Evolutionary conservation across 1,140 invertebrate species (phyloP).

Genomic region (Drosophila lowei): DNA sequence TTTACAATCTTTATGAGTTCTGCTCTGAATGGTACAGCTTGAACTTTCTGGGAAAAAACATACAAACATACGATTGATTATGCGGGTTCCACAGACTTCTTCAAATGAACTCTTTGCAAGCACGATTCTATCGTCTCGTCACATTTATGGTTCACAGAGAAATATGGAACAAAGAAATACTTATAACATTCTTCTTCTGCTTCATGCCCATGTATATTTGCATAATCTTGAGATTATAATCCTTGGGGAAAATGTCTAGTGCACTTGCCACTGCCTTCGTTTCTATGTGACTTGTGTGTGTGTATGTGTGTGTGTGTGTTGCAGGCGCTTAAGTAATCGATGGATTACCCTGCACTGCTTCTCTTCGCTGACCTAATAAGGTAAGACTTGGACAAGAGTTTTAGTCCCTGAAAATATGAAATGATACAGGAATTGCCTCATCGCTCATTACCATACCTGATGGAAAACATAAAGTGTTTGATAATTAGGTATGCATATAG

Average conservation of each 20-base stretch:
- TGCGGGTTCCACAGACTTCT: constrained; percentile 29
- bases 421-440: constrained; percentile 17
- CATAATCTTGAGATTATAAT: constrained; percentile 60
- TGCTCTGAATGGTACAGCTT: constrained; percentile 3
- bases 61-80: neutral
- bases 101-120: constrained; percentile 2
- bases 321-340: constrained; percentile 57
- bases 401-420: constrained; percentile 15
- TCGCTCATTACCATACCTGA: constrained; percentile 13
- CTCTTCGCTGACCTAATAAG: constrained; percentile 31
- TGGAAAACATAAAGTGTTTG: neutral
- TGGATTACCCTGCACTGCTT: constrained; percentile 50
- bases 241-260: constrained; percentile 34
- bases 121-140: constrained; percentile 2
- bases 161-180: constrained; percentile 35
- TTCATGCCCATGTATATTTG: constrained; percentile 41
- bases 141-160: neutral
- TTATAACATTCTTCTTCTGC: constrained; percentile 26
- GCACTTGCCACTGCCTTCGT: constrained; percentile 12
- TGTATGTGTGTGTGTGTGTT: constrained; percentile 14
- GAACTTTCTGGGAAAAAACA: no score
- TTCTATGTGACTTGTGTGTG: neutral
- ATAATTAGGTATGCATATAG: constrained; percentile 27
- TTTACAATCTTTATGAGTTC: constrained; percentile 40
- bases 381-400: constrained; percentile 2